Evolutionary conservation across 2,113 vertebrate genomes (phyloP).

Genomic region (Phalacrocorax carbo): DNA sequence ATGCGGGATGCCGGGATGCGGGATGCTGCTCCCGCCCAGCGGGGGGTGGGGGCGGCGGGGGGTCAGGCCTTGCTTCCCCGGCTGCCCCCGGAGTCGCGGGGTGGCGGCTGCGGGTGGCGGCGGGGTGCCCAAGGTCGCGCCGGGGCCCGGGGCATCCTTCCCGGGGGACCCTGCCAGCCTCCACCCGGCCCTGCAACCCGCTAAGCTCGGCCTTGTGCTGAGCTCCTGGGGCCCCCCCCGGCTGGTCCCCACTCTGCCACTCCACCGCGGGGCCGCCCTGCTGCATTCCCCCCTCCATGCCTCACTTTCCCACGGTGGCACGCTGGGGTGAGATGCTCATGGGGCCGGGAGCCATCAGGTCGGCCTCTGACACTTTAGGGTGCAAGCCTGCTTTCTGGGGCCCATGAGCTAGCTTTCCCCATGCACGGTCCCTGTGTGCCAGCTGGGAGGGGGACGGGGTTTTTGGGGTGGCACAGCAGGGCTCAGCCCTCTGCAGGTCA

Average conservation of each 20-base stretch:
- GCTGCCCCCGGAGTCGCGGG: too few species aligned
- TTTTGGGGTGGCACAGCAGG: not conserved
- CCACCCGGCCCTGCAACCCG: not conserved
- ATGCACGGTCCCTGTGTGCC: fast-evolving
- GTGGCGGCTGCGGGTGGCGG: too few species aligned
- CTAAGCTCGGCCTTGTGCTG: not conserved
- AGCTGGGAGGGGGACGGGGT: fast-evolving
- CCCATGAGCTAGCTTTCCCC: fast-evolving
- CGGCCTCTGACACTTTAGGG: not conserved
- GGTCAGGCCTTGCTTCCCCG: too few species aligned
- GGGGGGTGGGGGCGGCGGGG: too few species aligned
- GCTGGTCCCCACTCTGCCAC: not conserved
- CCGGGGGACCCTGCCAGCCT: not conserved
- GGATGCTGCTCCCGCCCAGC: too few species aligned
- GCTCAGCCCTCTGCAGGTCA: not conserved
- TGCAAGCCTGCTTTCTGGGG: not conserved
- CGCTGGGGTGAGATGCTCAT: fast-evolving
- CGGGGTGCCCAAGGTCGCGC: not conserved
- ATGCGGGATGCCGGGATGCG: too few species aligned
- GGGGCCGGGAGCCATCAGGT: not conserved
- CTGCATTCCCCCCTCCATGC: fast-evolving
- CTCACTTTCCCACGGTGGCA: not conserved
- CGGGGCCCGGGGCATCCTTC: not conserved
- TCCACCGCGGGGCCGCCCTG: not conserved
- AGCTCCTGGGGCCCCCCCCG: not conserved